Percentiles rank a stretch among this genome's conserved stretches.
phyloP scores from a whole-genome alignment of 2,797 vertebrate genomes.

The Iguana delicatissima region DNA sequence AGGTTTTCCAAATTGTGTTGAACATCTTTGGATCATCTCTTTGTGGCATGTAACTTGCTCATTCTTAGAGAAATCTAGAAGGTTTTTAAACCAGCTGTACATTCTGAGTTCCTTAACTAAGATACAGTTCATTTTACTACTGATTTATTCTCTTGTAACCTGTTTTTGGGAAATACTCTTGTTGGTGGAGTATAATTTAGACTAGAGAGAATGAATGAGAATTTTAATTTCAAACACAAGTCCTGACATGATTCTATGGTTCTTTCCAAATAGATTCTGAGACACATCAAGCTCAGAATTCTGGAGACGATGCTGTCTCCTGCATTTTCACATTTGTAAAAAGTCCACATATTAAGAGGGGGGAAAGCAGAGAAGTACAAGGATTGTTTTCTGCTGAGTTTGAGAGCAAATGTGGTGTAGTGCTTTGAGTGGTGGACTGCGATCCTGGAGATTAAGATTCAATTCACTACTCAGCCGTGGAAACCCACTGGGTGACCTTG shows the following conservation, averaged over 20 bases:
- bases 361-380: too few relatives aligned
- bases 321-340: background rate
- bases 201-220: background rate
- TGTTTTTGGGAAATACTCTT: background rate
- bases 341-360: background rate
- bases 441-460: too few relatives aligned
- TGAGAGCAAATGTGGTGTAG: too few relatives aligned
- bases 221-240: background rate
- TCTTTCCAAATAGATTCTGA: background rate
- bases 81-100: background rate
- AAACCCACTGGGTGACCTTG: too few relatives aligned
- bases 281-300: background rate
- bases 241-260: background rate
- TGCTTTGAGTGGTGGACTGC: too few relatives aligned
- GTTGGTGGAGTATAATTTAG: background rate
- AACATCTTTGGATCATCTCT: background rate
- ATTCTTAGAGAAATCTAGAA: background rate
- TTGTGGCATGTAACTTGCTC: background rate
- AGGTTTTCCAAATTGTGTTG: background rate
- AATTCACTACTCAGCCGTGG: too few relatives aligned
- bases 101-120: background rate
- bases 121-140: background rate
- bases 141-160: background rate
- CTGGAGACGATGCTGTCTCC: background rate
- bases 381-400: background rate